A percentile compares a stretch with the other conserved stretches of the same genome.
Conservation (phyloP, 1,140 invertebrate genomes). For the Megalopta genalis region DNA sequence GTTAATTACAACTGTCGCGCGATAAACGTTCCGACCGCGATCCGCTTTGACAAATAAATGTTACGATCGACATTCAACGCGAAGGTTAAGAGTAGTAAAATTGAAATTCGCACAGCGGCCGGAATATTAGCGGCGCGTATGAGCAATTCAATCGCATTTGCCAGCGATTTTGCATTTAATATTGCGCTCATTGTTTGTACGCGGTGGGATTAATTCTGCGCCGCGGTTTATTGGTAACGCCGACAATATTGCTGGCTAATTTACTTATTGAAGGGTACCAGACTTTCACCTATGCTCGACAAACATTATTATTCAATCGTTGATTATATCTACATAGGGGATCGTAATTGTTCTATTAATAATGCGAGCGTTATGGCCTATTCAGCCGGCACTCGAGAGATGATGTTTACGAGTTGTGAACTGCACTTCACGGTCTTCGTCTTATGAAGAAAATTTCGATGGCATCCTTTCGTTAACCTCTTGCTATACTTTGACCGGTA, state of each 20-base stretch:
- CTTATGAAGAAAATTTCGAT: too few relatives aligned
- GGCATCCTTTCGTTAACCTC: too few relatives aligned
- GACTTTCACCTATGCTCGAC: conserved; percentile 26
- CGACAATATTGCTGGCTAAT: conserved; percentile 55
- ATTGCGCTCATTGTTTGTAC: conserved; percentile 49
- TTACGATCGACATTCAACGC: not conserved
- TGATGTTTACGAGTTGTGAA: not conserved
- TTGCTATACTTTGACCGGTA: too few relatives aligned
- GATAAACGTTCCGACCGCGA: too few relatives aligned
- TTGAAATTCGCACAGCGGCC: conserved; percentile 22
- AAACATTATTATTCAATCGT: conserved; percentile 38
- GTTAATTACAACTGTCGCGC: not conserved
- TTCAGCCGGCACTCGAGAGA: not conserved
- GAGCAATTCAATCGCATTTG: conserved; percentile 49
- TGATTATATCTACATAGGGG: not conserved
- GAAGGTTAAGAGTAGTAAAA: conserved; percentile 11
- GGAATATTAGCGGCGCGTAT: conserved; percentile 28
- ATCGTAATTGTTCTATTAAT: not conserved
- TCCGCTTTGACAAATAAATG: conserved; percentile 1
- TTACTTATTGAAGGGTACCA: conserved; percentile 48
- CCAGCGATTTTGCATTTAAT: conserved; percentile 47
- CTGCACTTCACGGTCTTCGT: not conserved
- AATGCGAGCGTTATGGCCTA: not conserved
- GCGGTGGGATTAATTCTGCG: conserved; percentile 58
- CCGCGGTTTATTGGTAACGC: conserved; percentile 46